A percentile compares a stretch with the other conserved stretches of the same genome.
Conservation (phyloP, 2,888 invertebrate species). For the Amphipoea lucens region DNA sequence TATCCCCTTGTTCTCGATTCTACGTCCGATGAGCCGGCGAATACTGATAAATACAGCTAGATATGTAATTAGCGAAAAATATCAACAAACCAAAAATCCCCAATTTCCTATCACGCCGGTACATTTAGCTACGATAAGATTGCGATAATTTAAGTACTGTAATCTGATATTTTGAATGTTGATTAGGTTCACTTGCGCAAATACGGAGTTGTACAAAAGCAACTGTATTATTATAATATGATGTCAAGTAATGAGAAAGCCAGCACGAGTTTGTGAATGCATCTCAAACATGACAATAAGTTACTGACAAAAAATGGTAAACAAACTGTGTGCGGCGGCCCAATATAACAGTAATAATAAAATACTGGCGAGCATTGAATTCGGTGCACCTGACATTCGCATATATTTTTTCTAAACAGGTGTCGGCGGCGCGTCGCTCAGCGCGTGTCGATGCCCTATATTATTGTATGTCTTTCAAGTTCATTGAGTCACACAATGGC, state of each 20-base stretch:
- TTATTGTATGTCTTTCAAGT: constrained; percentile 87
- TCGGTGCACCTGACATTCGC: constrained; percentile 84
- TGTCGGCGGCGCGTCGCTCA: constrained; percentile 73
- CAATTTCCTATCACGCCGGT: constrained; percentile 42
- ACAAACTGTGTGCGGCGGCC: constrained; percentile 62
- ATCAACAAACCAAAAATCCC: constrained; percentile 34
- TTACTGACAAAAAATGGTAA: constrained; percentile 68
- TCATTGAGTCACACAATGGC: constrained; percentile 88
- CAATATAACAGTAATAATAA: constrained; percentile 73
- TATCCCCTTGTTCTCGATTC: constrained; percentile 68
- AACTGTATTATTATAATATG: constrained; percentile 18
- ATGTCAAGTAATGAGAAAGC: constrained; percentile 29
- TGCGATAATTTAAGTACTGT: constrained; percentile 35
- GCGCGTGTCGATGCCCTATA: constrained; percentile 88
- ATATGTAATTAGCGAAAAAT: constrained; percentile 39
- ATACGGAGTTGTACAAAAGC: constrained; percentile 19
- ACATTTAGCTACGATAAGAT: constrained; percentile 61
- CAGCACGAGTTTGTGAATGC: constrained; percentile 44
- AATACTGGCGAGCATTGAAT: constrained; percentile 77
- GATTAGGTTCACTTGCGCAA: constrained; percentile 37
- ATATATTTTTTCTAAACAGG: constrained; percentile 85
- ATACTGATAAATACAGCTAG: constrained; percentile 23
- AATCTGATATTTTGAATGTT: constrained; percentile 52
- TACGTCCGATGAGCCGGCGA: constrained; percentile 26
- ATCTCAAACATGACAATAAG: constrained; percentile 56